phyloP scores from a whole-genome alignment of 2,113 vertebrate genomes.

The Lagopus muta region DNA sequence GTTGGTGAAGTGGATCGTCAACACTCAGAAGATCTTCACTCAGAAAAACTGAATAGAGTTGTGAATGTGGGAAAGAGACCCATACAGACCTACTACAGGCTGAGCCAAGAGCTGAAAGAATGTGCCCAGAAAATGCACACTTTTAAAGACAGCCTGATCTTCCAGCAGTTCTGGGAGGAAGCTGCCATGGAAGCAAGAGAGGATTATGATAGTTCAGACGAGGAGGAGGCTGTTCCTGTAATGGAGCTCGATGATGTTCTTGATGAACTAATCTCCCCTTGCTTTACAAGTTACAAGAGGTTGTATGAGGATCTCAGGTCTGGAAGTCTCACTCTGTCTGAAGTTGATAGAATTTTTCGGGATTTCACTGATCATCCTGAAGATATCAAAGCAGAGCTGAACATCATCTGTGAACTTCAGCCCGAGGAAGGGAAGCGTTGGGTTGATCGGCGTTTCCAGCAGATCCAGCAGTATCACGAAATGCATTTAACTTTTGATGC shows the following conservation, averaged over 20 bases:
- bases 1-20: constrained; percentile 61
- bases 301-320: constrained; percentile 78
- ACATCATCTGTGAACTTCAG: constrained; percentile 71
- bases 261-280: constrained; percentile 68
- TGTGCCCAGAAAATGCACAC: constrained; percentile 69
- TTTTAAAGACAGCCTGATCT: constrained; percentile 82
- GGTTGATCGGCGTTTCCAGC: constrained; percentile 80
- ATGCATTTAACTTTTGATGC: constrained; percentile 84
- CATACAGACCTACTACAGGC: constrained; percentile 73
- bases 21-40: constrained; percentile 67
- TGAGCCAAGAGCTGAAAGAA: constrained; percentile 65
- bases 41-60: constrained; percentile 52
- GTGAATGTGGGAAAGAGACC: constrained; percentile 60
- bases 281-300: constrained; percentile 51
- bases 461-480: constrained; percentile 91
- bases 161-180: constrained; percentile 83
- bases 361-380: constrained; percentile 78
- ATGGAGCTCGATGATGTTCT: constrained; percentile 39
- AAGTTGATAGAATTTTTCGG: constrained; percentile 79
- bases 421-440: constrained; percentile 64
- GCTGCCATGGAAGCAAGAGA: constrained; percentile 14
- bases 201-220: fast-evolving
- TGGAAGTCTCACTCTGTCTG: constrained; percentile 79
- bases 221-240: background rate
- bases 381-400: constrained; percentile 75